Evolutionary conservation across 1,140 invertebrate species (phyloP).

Genomic region (Phymorhynchus buccinoides): DNA sequence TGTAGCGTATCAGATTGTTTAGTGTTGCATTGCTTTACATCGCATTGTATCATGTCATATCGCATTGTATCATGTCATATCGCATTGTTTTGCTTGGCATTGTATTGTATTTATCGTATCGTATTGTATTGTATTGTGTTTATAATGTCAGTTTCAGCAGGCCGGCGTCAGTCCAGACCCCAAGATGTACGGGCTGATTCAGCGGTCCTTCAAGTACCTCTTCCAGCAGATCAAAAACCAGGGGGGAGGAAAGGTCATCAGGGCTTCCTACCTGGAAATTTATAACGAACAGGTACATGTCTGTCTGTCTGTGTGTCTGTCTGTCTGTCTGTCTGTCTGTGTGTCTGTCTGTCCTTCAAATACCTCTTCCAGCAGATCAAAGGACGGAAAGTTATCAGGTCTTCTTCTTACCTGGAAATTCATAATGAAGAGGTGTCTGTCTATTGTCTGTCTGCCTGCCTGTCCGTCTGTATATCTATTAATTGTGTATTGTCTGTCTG

Average conservation of each 20-base stretch:
- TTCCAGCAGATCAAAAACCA: slow-evolving; percentile 59
- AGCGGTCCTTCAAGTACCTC: slow-evolving; percentile 71
- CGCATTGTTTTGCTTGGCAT: too few relatives aligned
- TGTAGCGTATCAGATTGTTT: too few relatives aligned
- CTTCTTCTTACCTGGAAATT: not conserved
- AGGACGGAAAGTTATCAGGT: slow-evolving; percentile 62
- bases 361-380: slow-evolving; percentile 67
- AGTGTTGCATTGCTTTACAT: too few relatives aligned
- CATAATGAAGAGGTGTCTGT: not conserved
- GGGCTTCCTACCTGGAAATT: slow-evolving; percentile 73
- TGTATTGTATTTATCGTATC: too few relatives aligned
- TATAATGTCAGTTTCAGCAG: slow-evolving; percentile 61
- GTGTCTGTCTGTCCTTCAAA: slow-evolving; percentile 58
- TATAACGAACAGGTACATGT: slow-evolving; percentile 73
- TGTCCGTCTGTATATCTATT: too few relatives aligned
- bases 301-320: not conserved
- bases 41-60: too few relatives aligned
- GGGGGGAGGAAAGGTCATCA: slow-evolving; percentile 60
- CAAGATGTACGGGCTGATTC: slow-evolving; percentile 69
- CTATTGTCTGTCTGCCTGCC: too few relatives aligned
- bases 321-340: slow-evolving; percentile 1
- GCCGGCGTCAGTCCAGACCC: slow-evolving; percentile 62
- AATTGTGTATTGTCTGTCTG: too few relatives aligned
- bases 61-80: too few relatives aligned
- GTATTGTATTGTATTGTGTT: too few relatives aligned